Base-by-base conservation (phyloP, 2,888 invertebrate species). In the Phengaris alcon region DNA sequence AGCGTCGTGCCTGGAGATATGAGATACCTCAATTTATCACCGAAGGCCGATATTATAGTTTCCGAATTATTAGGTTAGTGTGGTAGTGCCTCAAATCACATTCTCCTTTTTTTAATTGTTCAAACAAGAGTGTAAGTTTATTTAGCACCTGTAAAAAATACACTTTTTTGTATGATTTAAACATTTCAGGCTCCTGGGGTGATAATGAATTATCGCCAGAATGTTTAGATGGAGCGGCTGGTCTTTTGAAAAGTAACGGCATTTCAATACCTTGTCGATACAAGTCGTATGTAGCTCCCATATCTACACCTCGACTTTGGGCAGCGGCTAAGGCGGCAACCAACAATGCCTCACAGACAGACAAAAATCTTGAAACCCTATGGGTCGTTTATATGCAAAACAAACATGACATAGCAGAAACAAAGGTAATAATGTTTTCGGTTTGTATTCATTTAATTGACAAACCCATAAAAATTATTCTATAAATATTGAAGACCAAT, bases 131-230 rank as follows among this genome's bases (percentile, higher is more conserved):
- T 15, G 15, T 9, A 3, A 59, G 15, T 22, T 7, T 22, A 9
- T 59, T 22, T 15, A 35, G 35, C 35, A 4, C 35, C 35, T 35
- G 35, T 3, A 59, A 59, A 59, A 59, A 22, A 15, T 59, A 9
- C 10, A 22, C 22, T 22, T n/a, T 57, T 57, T 3, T n/a, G n/a
- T n/a, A n/a, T n/a, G 15, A 57, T 15, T 57, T 22, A 22, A 64
- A 64, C 57, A 5, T 76, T 82, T 13, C 81, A 94, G 95, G 96
- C 0, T 99, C 99, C 2, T 99, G 99, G 94, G 99, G 99, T 35
- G 99, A 99, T 88, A 99, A 99, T 87, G 99, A 99, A 91, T 94
- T 99, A 12, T 98, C 99, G 0, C 99, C 99, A 0, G 99, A 99
- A 89, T 99, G 99, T 88, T 94, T 99, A 74, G 99, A 99, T 89